These are phyloP conservation scores for Anableps anableps DNA, from an alignment of 2,797 vertebrate genomes.

Conservation along the genomic window DNA sequence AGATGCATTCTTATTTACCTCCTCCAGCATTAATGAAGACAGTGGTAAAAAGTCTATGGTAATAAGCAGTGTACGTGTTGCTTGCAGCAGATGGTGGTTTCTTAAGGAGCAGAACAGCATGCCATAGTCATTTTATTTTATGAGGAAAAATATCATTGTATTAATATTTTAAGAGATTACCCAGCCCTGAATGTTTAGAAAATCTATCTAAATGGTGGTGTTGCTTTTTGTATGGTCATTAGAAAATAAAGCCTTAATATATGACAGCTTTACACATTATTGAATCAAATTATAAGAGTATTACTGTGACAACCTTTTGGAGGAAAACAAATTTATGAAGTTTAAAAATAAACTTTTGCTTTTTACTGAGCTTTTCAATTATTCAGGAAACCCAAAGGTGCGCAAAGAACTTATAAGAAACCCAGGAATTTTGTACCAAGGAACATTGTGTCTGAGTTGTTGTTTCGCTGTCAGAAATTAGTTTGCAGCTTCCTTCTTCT, in stretches of 20 bases:
- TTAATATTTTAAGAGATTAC: neutral
- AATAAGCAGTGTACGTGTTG: neutral
- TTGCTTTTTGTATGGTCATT: neutral
- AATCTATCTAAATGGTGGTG: neutral
- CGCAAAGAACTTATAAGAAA: slow-evolving; percentile 33
- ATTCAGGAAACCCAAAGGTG: slow-evolving; percentile 38
- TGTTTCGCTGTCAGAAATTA: slow-evolving; percentile 34
- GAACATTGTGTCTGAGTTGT: slow-evolving; percentile 43
- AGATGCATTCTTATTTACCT: too few species aligned
- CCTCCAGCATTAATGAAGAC: neutral
- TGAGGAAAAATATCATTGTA: neutral
- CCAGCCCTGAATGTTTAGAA: neutral
- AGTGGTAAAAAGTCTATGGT: neutral
- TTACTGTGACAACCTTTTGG: neutral
- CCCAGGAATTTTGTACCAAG: slow-evolving; percentile 19
- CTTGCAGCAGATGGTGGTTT: neutral
- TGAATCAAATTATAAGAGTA: neutral
- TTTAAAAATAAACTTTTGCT: slow-evolving; percentile 25
- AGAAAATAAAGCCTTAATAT: neutral
- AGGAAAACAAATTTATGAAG: slow-evolving; percentile 18
- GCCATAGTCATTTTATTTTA: neutral
- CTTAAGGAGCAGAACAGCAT: too few species aligned
- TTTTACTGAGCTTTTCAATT: slow-evolving; percentile 24
- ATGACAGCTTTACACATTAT: neutral
- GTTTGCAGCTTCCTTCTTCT: slow-evolving; percentile 17